Evolutionary conservation across 2,113 vertebrate species (phyloP).

Genomic region (Xenopus borealis): DNA sequence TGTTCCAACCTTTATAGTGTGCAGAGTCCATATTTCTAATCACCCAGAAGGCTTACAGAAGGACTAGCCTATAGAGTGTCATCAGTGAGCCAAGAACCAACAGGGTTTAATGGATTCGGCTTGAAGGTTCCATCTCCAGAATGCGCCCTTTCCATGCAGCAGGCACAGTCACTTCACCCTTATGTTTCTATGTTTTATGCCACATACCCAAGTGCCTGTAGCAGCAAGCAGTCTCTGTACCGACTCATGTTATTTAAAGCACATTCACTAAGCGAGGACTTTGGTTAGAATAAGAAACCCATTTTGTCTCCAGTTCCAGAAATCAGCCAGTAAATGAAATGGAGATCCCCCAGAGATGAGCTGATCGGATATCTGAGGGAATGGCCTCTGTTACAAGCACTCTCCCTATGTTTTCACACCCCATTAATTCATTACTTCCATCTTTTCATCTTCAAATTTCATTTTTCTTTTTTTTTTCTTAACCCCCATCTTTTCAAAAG

Average conservation of each 20-base stretch:
- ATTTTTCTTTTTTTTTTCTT: slow-evolving; percentile 59
- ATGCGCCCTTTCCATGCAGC: neutral
- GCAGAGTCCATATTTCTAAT: neutral
- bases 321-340: slow-evolving; percentile 83
- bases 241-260: slow-evolving; percentile 40
- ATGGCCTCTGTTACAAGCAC: slow-evolving; percentile 96
- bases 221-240: neutral
- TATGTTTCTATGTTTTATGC: neutral
- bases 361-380: slow-evolving; percentile 72
- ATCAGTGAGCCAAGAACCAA: neutral
- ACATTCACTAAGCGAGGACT: slow-evolving; percentile 36
- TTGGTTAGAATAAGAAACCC: slow-evolving; percentile 54
- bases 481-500: slow-evolving; percentile 58
- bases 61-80: neutral
- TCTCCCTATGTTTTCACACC: slow-evolving; percentile 92
- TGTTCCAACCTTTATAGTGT: neutral
- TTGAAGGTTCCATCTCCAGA: neutral
- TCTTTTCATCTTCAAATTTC: slow-evolving; percentile 94
- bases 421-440: slow-evolving; percentile 99
- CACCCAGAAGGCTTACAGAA: neutral
- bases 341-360: slow-evolving; percentile 84
- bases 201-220: neutral
- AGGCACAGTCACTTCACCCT: neutral
- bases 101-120: neutral
- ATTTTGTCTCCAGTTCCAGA: slow-evolving; percentile 60